Percentiles rank a stretch among this genome's conserved stretches.
Conservation (phyloP, 2,888 invertebrate genomes). For the Plemyria rubiginata region DNA sequence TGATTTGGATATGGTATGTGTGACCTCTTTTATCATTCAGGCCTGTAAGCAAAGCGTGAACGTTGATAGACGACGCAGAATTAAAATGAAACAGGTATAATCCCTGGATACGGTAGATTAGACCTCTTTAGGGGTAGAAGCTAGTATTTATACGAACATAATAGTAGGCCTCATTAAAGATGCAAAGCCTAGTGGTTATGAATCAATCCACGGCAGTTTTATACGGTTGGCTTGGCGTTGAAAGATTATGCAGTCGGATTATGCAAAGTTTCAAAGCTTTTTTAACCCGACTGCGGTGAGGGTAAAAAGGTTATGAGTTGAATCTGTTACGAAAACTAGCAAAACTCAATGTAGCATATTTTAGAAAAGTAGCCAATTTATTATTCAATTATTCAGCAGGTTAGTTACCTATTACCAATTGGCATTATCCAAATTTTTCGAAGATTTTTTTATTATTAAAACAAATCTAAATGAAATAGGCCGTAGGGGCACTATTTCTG, state of each 20-base stretch:
- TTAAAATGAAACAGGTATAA: background rate
- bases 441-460: too few species aligned
- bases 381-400: background rate
- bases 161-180: conserved; percentile 29
- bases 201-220: conserved; percentile 31
- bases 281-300: background rate
- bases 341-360: background rate
- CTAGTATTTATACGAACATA: conserved; percentile 24
- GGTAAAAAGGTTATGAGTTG: background rate
- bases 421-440: too few species aligned
- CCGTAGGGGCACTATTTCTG: conserved; percentile 73
- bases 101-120: too few species aligned
- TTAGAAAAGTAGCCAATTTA: background rate
- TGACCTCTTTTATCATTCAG: too few species aligned
- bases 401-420: too few species aligned
- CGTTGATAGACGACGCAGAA: background rate
- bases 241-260: conserved; percentile 23
- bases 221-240: conserved; percentile 28
- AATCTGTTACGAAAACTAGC: background rate
- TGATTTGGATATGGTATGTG: too few species aligned
- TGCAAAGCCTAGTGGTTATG: conserved; percentile 35
- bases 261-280: conserved; percentile 15
- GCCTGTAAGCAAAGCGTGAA: too few species aligned
- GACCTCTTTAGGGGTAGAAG: background rate
- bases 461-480: conserved; percentile 51